phyloP scores from a whole-genome alignment of 2,797 vertebrate species.

The Eleutherodactylus coqui region DNA sequence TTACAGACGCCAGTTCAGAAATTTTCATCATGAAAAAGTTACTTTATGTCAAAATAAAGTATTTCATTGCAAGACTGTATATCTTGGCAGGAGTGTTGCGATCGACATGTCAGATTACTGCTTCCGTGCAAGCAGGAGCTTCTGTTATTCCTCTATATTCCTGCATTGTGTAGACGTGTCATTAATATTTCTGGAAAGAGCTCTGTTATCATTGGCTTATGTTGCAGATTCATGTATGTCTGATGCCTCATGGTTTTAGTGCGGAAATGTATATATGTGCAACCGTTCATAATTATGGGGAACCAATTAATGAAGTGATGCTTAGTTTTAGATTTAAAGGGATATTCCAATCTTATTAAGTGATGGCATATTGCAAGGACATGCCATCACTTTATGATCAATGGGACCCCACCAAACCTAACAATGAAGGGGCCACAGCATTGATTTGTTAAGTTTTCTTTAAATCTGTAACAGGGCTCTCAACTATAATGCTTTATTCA shows the following conservation, averaged over 20 bases:
- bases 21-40: conserved; percentile 27
- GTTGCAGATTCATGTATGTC: not conserved
- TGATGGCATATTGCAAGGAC: no score
- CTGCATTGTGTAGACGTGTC: not conserved
- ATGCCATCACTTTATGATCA: no score
- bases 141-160: not conserved
- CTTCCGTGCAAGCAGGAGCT: conserved; percentile 26
- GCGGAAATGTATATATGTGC: no score
- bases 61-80: conserved; percentile 30
- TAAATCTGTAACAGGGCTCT: no score
- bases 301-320: no score
- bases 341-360: no score
- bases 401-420: no score
- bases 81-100: conserved; percentile 22
- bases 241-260: not conserved
- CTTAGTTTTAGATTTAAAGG: no score
- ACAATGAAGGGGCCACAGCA: no score
- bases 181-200: not conserved
- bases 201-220: not conserved
- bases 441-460: no score
- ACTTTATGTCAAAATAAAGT: conserved; percentile 29
- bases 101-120: conserved; percentile 30
- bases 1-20: not conserved
- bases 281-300: no score
- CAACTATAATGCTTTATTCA: no score